These are phyloP conservation scores for Ophion ventricosus DNA, from an alignment of 2,888 invertebrate species.

Conservation along the genomic window DNA sequence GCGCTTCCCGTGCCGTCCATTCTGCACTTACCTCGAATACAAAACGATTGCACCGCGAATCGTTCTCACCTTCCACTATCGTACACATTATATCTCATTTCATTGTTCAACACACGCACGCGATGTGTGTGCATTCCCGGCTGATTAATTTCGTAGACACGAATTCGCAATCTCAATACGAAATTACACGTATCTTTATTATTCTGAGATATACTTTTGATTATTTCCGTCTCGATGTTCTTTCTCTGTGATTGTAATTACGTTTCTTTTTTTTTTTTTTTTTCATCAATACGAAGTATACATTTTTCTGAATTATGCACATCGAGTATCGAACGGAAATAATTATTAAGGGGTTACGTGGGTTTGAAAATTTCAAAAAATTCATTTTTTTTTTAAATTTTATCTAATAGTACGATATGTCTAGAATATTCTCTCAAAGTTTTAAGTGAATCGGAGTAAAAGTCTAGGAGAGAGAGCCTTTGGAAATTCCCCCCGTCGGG, in stretches of 20 bases:
- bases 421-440: too few species aligned
- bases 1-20: constrained; percentile 61
- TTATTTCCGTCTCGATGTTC: neutral
- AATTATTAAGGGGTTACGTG: too few species aligned
- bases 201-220: neutral
- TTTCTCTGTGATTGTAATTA: neutral
- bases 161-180: constrained; percentile 26
- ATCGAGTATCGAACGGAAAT: too few species aligned
- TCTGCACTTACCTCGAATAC: constrained; percentile 63
- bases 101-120: constrained; percentile 41
- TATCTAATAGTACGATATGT: too few species aligned
- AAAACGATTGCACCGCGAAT: constrained; percentile 55
- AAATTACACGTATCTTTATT: constrained; percentile 8
- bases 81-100: constrained; percentile 38
- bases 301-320: too few species aligned
- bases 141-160: constrained; percentile 50
- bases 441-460: too few species aligned
- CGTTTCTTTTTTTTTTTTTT: too few species aligned
- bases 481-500: too few species aligned
- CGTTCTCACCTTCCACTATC: constrained; percentile 41
- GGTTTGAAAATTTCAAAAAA: too few species aligned
- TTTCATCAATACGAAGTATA: too few species aligned
- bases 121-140: constrained; percentile 13
- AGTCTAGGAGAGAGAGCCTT: too few species aligned
- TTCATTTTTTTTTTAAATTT: too few species aligned